These are phyloP conservation scores for Nycticryphes semicollaris DNA, from an alignment of 2,113 vertebrate genomes.

Conservation along the genomic window DNA sequence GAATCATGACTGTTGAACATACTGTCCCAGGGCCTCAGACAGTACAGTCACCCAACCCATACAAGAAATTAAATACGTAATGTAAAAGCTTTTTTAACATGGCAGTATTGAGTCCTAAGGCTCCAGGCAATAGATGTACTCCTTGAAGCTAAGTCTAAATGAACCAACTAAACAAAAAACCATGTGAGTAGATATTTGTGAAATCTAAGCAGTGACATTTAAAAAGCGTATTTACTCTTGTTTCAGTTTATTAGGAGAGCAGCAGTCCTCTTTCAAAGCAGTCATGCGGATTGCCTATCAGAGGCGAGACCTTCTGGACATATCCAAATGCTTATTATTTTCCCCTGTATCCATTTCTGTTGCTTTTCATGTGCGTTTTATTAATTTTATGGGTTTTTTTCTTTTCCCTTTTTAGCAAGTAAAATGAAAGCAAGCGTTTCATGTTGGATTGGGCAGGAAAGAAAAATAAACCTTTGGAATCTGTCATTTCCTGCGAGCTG, in stretches of 20 bases:
- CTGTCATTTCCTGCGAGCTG: background rate
- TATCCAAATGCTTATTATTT: background rate
- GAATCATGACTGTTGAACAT: background rate
- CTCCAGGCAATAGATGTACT: background rate
- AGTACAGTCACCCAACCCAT: background rate
- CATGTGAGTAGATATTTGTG: background rate
- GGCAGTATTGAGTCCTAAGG: background rate
- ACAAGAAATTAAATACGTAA: background rate
- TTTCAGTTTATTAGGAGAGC: background rate
- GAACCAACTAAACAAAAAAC: background rate
- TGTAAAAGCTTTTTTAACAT: background rate
- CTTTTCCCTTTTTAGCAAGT: conserved; percentile 39
- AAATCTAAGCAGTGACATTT: background rate
- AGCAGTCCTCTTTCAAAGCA: background rate
- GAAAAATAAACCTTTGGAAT: background rate
- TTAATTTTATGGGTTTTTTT: background rate
- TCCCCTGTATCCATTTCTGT: background rate
- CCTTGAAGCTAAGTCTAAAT: background rate
- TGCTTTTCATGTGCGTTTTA: background rate
- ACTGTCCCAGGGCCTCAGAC: background rate
- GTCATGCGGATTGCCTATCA: background rate
- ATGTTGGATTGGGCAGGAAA: background rate
- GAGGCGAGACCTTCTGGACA: background rate
- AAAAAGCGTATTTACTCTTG: background rate
- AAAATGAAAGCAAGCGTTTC: conserved; percentile 13